Evolutionary conservation across 2,888 invertebrate species (phyloP), one percentile per base, ranked within the genome.

Genomic region (Mythimna impura): DNA sequence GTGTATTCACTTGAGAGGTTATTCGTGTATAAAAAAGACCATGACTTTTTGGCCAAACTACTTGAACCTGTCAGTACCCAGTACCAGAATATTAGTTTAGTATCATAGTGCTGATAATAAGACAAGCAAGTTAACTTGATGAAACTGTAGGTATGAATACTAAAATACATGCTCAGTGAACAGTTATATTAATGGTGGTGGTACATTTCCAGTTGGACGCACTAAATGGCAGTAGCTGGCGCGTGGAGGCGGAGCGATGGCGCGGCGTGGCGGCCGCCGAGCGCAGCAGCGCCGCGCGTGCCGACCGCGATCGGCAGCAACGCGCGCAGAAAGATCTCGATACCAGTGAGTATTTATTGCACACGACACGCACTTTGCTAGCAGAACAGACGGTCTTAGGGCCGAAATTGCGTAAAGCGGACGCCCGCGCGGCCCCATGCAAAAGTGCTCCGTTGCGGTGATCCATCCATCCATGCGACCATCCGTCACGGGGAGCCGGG

Each of bases 261-360:
- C 95, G 96, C 58, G 91, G 93, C 71, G 92, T 96, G 81, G 96
- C 96, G 2, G 95, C 95, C 0, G 94, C 94, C 3, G 96, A 96
- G 80, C 93, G 94, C 80, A 93, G 89, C 89, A 93, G 91, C 86
- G 96, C 96, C 77, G 93, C 95, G 47, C 94, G 96, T 76, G 96
- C 96, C 57, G 96, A 95, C 89, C 89, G 94, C 57, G 96, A 96
- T 84, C 91, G 95, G 1, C 95, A 95, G 86, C 94, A 95, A 78
- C 91, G 96, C 10, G 95, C 96, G 63, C 96, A 96, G 80, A 96
- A 95, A 83, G 96, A 96, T 87, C 92, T 95, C 84, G 96, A 95
- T 89, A 95, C 96, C 89, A 96, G 96, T 96, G 60, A 89, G 83
- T 72, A 58, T 65, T 17, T 72, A 58, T 65, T 17, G 6, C 14